Evolutionary conservation across 2,888 invertebrate genomes (phyloP).

Genomic region (Rugalucina vietnamica): DNA sequence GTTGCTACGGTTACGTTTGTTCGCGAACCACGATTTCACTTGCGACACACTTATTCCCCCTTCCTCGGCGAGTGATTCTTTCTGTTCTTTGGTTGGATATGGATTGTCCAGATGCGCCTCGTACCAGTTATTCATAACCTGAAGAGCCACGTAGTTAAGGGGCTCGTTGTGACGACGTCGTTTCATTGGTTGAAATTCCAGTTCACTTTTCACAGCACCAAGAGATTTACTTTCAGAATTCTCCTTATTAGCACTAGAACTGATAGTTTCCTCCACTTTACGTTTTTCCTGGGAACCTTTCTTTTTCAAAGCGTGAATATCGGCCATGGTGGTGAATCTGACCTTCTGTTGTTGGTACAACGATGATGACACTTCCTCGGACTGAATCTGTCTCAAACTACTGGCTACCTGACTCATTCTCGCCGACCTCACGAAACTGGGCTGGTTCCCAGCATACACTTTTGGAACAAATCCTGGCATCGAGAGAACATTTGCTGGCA

Average conservation of each 20-base stretch:
- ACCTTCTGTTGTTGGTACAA: background rate
- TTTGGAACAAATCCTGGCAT: constrained; percentile 26
- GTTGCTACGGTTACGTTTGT: constrained; percentile 80
- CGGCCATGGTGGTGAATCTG: constrained; percentile 35
- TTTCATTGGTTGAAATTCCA: constrained; percentile 29
- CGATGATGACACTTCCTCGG: background rate
- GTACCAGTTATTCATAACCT: constrained; percentile 79
- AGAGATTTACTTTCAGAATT: background rate
- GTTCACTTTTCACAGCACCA: background rate
- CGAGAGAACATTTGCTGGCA: constrained; percentile 4
- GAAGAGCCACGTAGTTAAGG: constrained; percentile 71
- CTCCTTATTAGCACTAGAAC: constrained; percentile 12
- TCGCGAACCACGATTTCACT: constrained; percentile 82
- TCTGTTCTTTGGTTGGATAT: constrained; percentile 77
- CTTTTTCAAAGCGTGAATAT: constrained; percentile 37
- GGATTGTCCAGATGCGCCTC: constrained; percentile 73
- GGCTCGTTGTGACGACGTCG: constrained; percentile 76
- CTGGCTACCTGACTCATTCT: background rate
- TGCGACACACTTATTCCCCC: constrained; percentile 77
- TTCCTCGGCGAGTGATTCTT: constrained; percentile 72
- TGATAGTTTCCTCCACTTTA: background rate
- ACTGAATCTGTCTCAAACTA: constrained; percentile 6
- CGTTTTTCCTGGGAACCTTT: background rate
- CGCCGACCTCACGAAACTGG: background rate
- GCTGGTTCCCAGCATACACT: background rate